These are phyloP conservation scores for Tenualosa ilisha DNA, from an alignment of 2,797 vertebrate species.

Conservation along the genomic window DNA sequence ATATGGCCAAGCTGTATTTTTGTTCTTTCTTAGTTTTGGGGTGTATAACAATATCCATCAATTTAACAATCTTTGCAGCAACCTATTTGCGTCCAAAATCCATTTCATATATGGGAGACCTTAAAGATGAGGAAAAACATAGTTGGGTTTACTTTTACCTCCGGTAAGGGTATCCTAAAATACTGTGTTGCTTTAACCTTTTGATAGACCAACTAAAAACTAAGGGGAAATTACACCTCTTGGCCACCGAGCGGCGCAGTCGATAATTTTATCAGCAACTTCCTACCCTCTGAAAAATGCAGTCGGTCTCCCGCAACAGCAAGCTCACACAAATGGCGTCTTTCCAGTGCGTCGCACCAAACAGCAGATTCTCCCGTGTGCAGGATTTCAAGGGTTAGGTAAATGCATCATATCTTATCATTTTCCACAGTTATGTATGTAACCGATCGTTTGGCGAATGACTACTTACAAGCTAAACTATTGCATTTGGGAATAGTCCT, in stretches of 20 bases:
- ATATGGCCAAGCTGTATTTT: too few relatives aligned
- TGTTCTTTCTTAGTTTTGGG: too few relatives aligned
- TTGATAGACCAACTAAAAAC: neutral
- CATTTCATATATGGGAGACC: too few relatives aligned
- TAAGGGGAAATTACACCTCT: neutral
- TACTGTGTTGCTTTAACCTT: neutral
- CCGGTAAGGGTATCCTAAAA: too few relatives aligned
- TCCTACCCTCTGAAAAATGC: conserved; percentile 5
- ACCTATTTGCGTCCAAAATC: too few relatives aligned
- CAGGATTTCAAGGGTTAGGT: conserved; percentile 60
- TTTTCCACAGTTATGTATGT: neutral
- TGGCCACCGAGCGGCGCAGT: conserved; percentile 49
- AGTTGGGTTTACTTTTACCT: too few relatives aligned
- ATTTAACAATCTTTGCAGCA: too few relatives aligned
- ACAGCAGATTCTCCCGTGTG: conserved; percentile 69
- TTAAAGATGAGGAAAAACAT: too few relatives aligned
- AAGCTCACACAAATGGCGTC: conserved; percentile 75
- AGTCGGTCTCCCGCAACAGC: conserved; percentile 35
- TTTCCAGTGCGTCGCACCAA: conserved; percentile 56
- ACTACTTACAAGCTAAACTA: neutral
- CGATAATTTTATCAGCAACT: neutral
- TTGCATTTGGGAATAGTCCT: neutral
- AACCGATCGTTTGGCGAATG: neutral
- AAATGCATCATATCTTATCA: conserved; percentile 52
- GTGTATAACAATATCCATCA: too few relatives aligned